phyloP scores from a whole-genome alignment of 2,797 vertebrate species.

The Urocyon cinereoargenteus region DNA sequence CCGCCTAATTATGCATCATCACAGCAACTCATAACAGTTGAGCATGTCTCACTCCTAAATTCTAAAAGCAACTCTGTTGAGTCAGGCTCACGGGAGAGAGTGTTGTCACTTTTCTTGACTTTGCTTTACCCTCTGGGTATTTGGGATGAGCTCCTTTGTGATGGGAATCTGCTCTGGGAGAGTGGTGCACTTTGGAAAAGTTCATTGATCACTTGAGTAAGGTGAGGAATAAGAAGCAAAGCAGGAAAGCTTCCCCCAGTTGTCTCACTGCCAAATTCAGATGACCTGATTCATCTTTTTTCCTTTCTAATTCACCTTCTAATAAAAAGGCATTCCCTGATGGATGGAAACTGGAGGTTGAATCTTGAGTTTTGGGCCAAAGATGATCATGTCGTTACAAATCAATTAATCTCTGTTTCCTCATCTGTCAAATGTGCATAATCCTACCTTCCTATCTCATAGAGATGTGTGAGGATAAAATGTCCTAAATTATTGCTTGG shows the following conservation, averaged over 20 bases:
- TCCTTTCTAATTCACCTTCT: neutral
- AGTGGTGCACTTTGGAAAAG: neutral
- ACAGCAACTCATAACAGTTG: slow-evolving; percentile 63
- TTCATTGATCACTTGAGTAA: neutral
- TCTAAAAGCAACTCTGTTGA: slow-evolving; percentile 74
- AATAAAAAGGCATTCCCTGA: slow-evolving; percentile 23
- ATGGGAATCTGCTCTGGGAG: neutral
- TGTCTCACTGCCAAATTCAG: neutral
- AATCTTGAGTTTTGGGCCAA: slow-evolving; percentile 9
- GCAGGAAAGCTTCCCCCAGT: neutral
- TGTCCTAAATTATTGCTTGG: neutral
- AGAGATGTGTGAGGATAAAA: neutral
- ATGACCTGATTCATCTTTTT: neutral
- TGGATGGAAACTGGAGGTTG: neutral
- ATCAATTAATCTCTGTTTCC: neutral
- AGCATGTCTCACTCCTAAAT: slow-evolving; percentile 66
- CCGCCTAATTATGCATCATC: slow-evolving; percentile 84
- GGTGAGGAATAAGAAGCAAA: neutral
- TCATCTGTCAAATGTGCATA: neutral
- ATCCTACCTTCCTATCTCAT: neutral
- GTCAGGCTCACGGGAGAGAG: neutral
- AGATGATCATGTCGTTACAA: neutral
- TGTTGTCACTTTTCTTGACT: slow-evolving; percentile 49
- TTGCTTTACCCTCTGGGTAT: neutral
- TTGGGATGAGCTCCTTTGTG: neutral